Evolutionary conservation across 2,888 invertebrate genomes (phyloP), one percentile per base, ranked within the genome.

Genomic region (Drosophila nr. fundita): DNA sequence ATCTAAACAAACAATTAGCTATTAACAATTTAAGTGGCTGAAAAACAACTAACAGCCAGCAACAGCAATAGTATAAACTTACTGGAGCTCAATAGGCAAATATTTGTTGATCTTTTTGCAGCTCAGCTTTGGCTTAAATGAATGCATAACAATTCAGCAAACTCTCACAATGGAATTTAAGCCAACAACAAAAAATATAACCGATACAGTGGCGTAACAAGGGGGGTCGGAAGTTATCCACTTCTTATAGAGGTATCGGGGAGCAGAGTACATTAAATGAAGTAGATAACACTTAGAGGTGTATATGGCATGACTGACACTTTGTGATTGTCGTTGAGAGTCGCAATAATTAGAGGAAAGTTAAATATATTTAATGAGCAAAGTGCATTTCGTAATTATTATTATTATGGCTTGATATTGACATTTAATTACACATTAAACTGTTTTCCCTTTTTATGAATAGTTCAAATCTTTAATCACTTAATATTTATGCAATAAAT

Each of bases 1-100:
- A 73, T 73, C 76, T 68, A 55, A 58, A 52, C 76, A 89, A 89
- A 89, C 89, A 89, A 87, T 89, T 89, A 76, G 82, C 85, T 87
- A 82, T 89, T 87, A 84, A 83, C 66, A 80, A 71, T 82, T 79
- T 38, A 74, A 74, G 82, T 75, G 75, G 65, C 82, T 72, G 30
- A 4, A 50, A 63, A 78, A 78, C 73, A 76, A 67, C 32, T 29
- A 10, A 42, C 4, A 18, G 27, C 36, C 62, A 73, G 64, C 69
- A 34, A 55, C 59, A 54, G 48, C 68, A 64, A 64, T 40, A 29
- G 10, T 55, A 60, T 65, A 64, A 57, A 65, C 34, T 69, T 45
- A 71, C 71, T 75, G 74, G 55, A 68, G 82, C 73, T 71, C 83
- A 83, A 87, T 89, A 89, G 58, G 69, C 72, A 89, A 89, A 89